These are phyloP conservation scores for Ptycholaimellus sp. DNA, from an alignment of 2,888 invertebrate genomes.

Conservation along the genomic window DNA sequence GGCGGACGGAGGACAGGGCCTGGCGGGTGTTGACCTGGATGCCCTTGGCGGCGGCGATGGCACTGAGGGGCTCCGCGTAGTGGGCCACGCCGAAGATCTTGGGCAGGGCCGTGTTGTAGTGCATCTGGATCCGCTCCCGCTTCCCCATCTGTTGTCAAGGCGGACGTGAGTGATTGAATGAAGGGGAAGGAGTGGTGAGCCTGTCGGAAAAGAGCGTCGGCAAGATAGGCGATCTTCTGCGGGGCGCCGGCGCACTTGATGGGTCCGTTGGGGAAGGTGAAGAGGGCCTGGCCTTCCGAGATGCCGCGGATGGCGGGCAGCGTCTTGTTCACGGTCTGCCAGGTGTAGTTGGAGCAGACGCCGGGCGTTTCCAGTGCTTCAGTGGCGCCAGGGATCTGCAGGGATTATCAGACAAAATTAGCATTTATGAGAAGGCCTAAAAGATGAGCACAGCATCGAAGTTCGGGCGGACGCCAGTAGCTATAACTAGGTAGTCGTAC, in stretches of 20 bases:
- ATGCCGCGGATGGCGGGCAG: constrained; percentile 45
- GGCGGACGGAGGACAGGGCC: constrained; percentile 48
- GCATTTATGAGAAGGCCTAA: too few relatives aligned
- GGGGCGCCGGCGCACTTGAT: constrained; percentile 96
- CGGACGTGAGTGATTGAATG: too few relatives aligned
- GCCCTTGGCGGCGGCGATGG: constrained; percentile 42
- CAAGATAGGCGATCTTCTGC: constrained; percentile 76
- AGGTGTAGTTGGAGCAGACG: constrained; percentile 69
- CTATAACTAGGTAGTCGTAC: too few relatives aligned
- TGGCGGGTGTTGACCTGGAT: constrained; percentile 43
- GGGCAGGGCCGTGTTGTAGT: constrained; percentile 60
- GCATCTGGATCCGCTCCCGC: constrained; percentile 47
- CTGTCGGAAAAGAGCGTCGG: constrained; percentile 64
- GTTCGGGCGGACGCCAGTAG: too few relatives aligned
- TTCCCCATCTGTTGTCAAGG: constrained; percentile 41
- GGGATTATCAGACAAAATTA: too few relatives aligned
- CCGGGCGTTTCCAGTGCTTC: constrained; percentile 46
- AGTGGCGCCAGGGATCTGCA: constrained; percentile 60
- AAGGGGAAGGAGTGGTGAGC: too few relatives aligned
- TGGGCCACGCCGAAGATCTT: constrained; percentile 78
- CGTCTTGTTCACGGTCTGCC: constrained; percentile 53
- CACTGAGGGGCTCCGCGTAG: constrained; percentile 57
- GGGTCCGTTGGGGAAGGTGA: constrained; percentile 66
- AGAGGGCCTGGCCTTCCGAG: constrained; percentile 48
- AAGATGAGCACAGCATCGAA: too few relatives aligned